These are phyloP conservation scores for Scaptomyza polygonia DNA, from an alignment of 2,888 invertebrate genomes.

Conservation along the genomic window DNA sequence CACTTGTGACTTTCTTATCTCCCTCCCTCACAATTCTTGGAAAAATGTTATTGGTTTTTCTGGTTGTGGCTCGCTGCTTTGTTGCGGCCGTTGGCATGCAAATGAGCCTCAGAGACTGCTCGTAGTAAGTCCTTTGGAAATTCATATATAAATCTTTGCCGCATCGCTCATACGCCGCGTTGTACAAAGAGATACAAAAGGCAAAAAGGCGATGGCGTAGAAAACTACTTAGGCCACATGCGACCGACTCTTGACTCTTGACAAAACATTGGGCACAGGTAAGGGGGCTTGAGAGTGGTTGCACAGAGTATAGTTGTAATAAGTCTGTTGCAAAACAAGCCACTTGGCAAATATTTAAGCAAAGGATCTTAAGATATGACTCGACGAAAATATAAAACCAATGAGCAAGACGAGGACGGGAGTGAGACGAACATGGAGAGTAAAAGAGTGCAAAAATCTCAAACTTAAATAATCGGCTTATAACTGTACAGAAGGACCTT, in stretches of 20 bases:
- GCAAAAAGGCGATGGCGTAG: conserved; percentile 9
- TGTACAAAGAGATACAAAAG: conserved; percentile 11
- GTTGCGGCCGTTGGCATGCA: conserved; percentile 57
- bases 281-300: neutral
- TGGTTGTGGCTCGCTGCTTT: conserved; percentile 40
- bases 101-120: conserved; percentile 37
- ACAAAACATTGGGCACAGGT: neutral
- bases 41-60: conserved; percentile 71
- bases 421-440: neutral
- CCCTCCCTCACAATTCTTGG: conserved; percentile 3
- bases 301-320: conserved; percentile 1
- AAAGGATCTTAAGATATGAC: conserved; percentile 21
- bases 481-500: neutral
- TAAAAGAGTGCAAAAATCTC: neutral
- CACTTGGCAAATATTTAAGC: conserved; percentile 63
- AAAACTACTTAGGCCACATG: conserved; percentile 49
- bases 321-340: conserved; percentile 62
- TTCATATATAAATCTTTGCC: conserved; percentile 66
- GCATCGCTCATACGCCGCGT: conserved; percentile 51
- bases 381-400: conserved; percentile 8
- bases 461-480: conserved; percentile 27
- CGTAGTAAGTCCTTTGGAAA: conserved; percentile 41
- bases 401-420: neutral
- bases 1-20: conserved; percentile 5
- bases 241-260: conserved; percentile 25